Evolutionary conservation across 2,888 invertebrate genomes (phyloP), one percentile per base, ranked within the genome.

Genomic region (Hydraecia micacea): DNA sequence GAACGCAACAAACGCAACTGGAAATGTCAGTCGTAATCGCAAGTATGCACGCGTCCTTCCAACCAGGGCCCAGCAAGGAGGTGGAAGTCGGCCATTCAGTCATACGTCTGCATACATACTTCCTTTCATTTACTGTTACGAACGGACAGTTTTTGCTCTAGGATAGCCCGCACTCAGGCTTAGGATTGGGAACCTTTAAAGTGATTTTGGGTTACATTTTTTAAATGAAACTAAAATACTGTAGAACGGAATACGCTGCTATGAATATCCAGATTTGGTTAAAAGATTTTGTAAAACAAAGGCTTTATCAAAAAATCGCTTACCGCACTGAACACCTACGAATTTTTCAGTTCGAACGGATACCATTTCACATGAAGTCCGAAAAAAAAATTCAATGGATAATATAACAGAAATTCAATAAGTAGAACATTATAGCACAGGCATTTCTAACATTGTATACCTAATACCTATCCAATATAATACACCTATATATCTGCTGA

Each of bases 1-100:
- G 28, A 46, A 18, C 6, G 28, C 18, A 28, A 55, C 32, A 7
- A 73, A 42, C 79, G 13, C 15, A 58, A 65, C 60, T 62, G 58
- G 2, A 11, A 49, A 28, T 52, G 8, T 73, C 25, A 42, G n/a
- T 75, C 25, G 39, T 49, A 39, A 65, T 86, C 67, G 78, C 69
- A 52, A 70, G 76, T 74, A 36, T 79, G 73, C 39, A 63, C 49
- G 58, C 73, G 42, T 77, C 79, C 77, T 86, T 79, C 86, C 52
- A 77, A 60, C 42, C 42, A 65, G 46, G 65, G 71, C 68, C 52
- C 46, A 62, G 63, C 77, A 81, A 83, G 79, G 83, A 83, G 79
- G 82, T 92, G 92, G 93, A 93, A 88, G 89, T 88, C 84, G 87
- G 65, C 83, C 85, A 91, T 92, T 90, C 88, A 85, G 66, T n/a